Conservation (phyloP, 1,140 invertebrate genomes). For the Adoxophyes honmai region DNA sequence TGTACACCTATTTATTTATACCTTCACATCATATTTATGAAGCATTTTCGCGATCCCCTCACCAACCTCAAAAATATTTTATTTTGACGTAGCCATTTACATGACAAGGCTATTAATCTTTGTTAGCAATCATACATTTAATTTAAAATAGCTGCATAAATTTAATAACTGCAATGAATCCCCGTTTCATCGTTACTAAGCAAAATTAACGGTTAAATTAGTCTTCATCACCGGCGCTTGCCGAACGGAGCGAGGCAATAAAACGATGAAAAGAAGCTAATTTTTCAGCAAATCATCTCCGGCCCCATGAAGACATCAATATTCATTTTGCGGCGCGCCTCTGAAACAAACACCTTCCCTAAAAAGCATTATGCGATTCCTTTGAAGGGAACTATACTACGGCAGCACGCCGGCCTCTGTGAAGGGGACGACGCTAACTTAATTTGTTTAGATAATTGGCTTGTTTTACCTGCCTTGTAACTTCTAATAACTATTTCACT, state of each 20-base stretch:
- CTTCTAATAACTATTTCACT: constrained; percentile 47
- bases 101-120: not conserved
- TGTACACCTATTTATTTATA: too few species aligned
- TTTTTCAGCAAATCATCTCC: constrained; percentile 75
- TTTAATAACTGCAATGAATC: constrained; percentile 41
- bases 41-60: too few species aligned
- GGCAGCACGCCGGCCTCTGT: constrained; percentile 37
- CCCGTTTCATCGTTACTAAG: constrained; percentile 57
- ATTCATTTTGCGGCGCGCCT: constrained; percentile 73
- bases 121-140: constrained; percentile 2
- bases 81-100: too few species aligned
- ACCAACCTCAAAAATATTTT: too few species aligned
- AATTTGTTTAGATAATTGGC: constrained; percentile 72
- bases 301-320: constrained; percentile 73
- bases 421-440: constrained; percentile 53
- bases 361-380: constrained; percentile 56
- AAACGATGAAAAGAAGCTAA: constrained; percentile 72
- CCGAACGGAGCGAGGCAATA: constrained; percentile 51
- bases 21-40: too few species aligned
- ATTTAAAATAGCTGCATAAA: constrained; percentile 11
- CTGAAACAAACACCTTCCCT: constrained; percentile 70
- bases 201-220: constrained; percentile 71
- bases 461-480: constrained; percentile 58
- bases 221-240: constrained; percentile 63
- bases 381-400: constrained; percentile 63